Percentiles rank a stretch among this genome's conserved stretches.
Conservation (phyloP, 2,797 vertebrate species). For the Acrocephalus scirpaceus region DNA sequence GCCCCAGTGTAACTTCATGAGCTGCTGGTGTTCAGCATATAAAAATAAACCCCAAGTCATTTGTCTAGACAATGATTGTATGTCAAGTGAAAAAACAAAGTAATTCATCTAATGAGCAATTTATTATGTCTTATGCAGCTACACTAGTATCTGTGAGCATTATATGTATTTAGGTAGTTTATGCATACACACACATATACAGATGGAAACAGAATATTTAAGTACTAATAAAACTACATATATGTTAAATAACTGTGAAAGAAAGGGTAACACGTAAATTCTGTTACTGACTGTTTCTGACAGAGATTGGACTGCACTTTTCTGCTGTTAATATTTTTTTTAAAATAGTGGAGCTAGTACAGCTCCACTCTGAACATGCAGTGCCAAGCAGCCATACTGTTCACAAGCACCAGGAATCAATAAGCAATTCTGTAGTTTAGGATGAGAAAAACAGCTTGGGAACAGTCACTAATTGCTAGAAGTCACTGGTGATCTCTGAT, state of each 20-base stretch:
- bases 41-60: background rate
- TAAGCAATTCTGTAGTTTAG: background rate
- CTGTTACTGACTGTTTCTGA: background rate
- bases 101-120: background rate
- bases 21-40: background rate
- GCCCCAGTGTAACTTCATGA: background rate
- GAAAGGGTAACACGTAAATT: background rate
- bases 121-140: background rate
- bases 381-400: background rate
- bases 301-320: background rate
- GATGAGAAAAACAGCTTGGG: background rate
- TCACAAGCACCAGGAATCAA: slow-evolving; percentile 1
- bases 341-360: background rate
- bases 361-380: background rate
- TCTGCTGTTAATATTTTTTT: background rate
- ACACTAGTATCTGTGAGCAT: background rate
- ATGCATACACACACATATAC: rapidly evolving
- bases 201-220: background rate
- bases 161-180: background rate
- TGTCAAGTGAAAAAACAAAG: background rate
- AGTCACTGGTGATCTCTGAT: background rate
- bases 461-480: background rate
- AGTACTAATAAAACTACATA: background rate
- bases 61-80: background rate
- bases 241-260: background rate